These are phyloP conservation scores for Arctopsyche grandis DNA, from an alignment of 1,140 invertebrate genomes.

Conservation along the genomic window DNA sequence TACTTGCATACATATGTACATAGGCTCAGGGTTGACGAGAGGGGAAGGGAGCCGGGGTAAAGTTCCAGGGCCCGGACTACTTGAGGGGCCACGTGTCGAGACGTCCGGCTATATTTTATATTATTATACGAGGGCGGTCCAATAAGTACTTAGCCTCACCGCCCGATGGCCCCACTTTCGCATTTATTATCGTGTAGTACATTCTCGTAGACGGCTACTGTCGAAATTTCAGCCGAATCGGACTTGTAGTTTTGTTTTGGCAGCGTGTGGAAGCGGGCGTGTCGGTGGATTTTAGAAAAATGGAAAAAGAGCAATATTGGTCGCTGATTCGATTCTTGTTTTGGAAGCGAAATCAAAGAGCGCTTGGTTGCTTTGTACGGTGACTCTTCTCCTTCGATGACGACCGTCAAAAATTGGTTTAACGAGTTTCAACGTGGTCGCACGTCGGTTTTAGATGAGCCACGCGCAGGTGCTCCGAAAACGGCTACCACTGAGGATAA, in stretches of 20 bases:
- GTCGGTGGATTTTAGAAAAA: too few relatives aligned
- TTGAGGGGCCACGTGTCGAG: too few relatives aligned
- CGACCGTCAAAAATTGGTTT: neutral
- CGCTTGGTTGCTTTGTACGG: conserved; percentile 39
- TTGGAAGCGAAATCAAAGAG: conserved; percentile 22
- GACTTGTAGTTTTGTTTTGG: neutral
- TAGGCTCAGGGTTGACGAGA: too few relatives aligned
- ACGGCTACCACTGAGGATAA: neutral
- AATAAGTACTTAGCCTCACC: neutral
- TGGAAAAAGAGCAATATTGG: conserved; percentile 51
- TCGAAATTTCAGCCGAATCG: neutral
- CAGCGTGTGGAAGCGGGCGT: conserved; percentile 8
- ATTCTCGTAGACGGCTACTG: neutral
- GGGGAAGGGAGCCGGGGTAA: too few relatives aligned
- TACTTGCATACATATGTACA: too few relatives aligned
- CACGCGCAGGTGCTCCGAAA: conserved; percentile 55
- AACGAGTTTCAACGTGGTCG: neutral
- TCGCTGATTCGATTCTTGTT: conserved; percentile 52
- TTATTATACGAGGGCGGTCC: neutral
- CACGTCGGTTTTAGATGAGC: conserved; percentile 53
- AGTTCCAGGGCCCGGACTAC: too few relatives aligned
- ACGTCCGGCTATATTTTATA: too few relatives aligned
- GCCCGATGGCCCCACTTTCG: neutral
- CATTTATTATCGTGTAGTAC: neutral
- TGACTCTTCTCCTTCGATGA: conserved; percentile 56